Evolutionary conservation across 2,888 invertebrate genomes (phyloP).

Genomic region (Hypena proboscidalis): DNA sequence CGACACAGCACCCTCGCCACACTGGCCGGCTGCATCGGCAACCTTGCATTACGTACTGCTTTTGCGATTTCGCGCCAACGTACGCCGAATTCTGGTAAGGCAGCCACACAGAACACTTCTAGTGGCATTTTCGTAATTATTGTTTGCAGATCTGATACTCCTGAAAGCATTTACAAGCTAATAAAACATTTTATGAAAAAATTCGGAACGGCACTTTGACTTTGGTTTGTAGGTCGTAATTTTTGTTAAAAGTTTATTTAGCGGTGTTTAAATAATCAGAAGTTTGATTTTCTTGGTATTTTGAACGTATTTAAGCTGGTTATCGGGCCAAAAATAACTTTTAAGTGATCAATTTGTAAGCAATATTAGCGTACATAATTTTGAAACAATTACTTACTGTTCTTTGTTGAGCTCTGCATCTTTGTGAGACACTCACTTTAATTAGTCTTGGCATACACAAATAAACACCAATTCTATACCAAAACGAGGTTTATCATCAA

Average conservation of each 20-base stretch:
- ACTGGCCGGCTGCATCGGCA: constrained; percentile 63
- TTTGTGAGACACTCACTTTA: too few relatives aligned
- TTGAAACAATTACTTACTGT: constrained; percentile 13
- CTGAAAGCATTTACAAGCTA: constrained; percentile 46
- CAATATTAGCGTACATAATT: too few relatives aligned
- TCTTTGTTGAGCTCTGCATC: constrained; percentile 10
- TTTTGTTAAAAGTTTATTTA: too few relatives aligned
- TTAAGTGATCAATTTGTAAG: too few relatives aligned
- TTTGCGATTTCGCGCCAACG: constrained; percentile 59
- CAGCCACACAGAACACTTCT: constrained; percentile 51
- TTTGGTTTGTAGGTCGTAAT: background rate
- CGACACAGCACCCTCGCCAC: constrained; percentile 60
- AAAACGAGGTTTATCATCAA: too few relatives aligned
- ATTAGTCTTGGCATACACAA: background rate
- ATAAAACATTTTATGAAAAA: background rate
- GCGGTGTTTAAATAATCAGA: too few relatives aligned
- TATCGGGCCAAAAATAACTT: too few relatives aligned
- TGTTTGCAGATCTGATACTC: constrained; percentile 54
- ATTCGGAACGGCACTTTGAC: background rate
- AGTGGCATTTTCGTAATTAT: constrained; percentile 63
- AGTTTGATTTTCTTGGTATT: too few relatives aligned
- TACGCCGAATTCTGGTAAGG: constrained; percentile 65
- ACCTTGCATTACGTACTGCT: constrained; percentile 52
- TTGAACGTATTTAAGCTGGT: too few relatives aligned
- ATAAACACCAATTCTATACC: too few relatives aligned